phyloP scores from a whole-genome alignment of 2,888 invertebrate species.

The Schizaphis graminum region DNA sequence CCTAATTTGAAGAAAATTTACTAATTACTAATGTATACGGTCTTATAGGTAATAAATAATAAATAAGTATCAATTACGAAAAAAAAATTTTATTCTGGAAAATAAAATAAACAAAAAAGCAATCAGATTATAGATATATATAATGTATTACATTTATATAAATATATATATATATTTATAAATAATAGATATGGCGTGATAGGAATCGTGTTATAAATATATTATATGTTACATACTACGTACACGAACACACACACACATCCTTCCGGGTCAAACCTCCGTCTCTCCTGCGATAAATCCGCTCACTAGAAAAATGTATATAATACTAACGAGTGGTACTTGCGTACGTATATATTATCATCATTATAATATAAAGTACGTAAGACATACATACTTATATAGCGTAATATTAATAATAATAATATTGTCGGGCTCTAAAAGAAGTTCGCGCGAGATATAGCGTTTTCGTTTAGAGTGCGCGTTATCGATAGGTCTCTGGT shows the following conservation, averaged over 20 bases:
- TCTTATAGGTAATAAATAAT: background rate
- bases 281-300: background rate
- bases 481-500: background rate
- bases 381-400: background rate
- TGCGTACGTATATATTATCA: background rate
- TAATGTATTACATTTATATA: background rate
- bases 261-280: conserved; percentile 18
- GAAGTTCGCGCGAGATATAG: background rate
- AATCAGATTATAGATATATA: background rate
- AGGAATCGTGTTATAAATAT: background rate
- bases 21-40: background rate
- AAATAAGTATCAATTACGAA: background rate
- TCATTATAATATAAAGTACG: background rate
- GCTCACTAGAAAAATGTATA: conserved; percentile 24
- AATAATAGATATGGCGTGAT: background rate
- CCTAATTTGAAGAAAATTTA: background rate
- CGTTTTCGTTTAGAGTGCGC: background rate
- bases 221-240: background rate
- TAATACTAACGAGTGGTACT: conserved; percentile 9
- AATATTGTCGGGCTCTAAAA: background rate
- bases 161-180: too few relatives aligned
- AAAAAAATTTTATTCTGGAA: background rate
- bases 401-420: background rate
- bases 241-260: background rate
- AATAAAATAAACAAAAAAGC: background rate